A percentile compares a stretch with the other conserved stretches of the same genome.
phyloP scores from a whole-genome alignment of 2,113 vertebrate species.

The Sylvia atricapilla region DNA sequence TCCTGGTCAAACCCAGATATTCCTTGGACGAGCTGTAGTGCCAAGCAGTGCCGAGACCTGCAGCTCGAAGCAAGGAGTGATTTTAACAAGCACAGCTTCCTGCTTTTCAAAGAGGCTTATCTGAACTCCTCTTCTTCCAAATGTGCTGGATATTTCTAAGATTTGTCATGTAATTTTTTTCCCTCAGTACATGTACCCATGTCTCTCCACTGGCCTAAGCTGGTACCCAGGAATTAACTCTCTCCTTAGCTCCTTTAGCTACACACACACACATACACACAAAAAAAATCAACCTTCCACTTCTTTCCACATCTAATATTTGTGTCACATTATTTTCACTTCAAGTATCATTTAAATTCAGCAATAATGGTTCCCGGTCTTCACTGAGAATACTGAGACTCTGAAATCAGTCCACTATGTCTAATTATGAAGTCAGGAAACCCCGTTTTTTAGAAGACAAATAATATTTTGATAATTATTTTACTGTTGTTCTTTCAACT shows the following conservation, averaged over 20 bases:
- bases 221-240: not conserved
- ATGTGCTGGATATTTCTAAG: not conserved
- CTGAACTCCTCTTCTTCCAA: not conserved
- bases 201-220: not conserved
- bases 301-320: not conserved
- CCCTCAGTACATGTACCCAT: accelerated
- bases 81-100: not conserved
- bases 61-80: not conserved
- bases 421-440: not conserved
- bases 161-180: not conserved
- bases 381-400: not conserved
- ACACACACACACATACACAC: not conserved
- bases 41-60: not conserved
- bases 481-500: not conserved
- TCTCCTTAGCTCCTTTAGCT: not conserved
- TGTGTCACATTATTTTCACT: not conserved
- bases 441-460: accelerated
- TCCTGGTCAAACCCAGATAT: conserved; percentile 37
- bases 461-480: accelerated
- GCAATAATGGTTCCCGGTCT: not conserved
- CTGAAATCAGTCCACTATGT: not conserved
- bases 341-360: not conserved
- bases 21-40: accelerated
- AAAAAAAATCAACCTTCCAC: not conserved
- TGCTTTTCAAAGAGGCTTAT: not conserved